Conservation (phyloP, 2,888 invertebrate genomes). For the Dione vanillae region DNA sequence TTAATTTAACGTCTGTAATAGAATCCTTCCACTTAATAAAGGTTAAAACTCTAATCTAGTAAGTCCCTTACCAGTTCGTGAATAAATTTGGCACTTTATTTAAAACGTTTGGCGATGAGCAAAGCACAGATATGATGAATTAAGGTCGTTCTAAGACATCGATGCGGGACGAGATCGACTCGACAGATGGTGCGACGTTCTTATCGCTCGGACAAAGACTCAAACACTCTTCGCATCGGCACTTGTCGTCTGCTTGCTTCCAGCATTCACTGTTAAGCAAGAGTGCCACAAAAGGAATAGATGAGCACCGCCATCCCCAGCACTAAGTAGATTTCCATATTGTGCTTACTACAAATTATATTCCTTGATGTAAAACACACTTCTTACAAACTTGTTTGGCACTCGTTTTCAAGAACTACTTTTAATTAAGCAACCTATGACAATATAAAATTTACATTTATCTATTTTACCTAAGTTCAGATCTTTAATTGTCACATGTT, state of each 20-base stretch:
- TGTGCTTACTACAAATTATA: conserved; percentile 30
- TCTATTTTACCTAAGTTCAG: background rate
- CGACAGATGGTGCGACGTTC: conserved; percentile 51
- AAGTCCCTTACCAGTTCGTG: conserved; percentile 5
- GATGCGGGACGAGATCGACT: conserved; percentile 67
- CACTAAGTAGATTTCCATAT: conserved; percentile 75
- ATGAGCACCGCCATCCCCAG: conserved; percentile 74
- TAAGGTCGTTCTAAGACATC: conserved; percentile 59
- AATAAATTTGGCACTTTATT: conserved; percentile 39
- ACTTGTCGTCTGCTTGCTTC: conserved; percentile 64
- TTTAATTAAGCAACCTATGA: conserved; percentile 4
- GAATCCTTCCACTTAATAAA: conserved; percentile 12
- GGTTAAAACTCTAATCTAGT: conserved; percentile 19
- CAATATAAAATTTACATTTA: background rate
- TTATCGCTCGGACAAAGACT: conserved; percentile 57
- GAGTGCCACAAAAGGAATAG: conserved; percentile 65
- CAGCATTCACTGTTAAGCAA: conserved; percentile 70
- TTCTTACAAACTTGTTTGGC: conserved; percentile 31
- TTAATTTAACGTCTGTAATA: conserved; percentile 9
- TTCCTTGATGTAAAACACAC: conserved; percentile 3
- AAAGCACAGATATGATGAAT: conserved; percentile 32
- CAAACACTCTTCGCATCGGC: conserved; percentile 74
- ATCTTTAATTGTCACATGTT: no score
- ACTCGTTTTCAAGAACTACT: conserved; percentile 19
- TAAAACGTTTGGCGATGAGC: background rate